Evolutionary conservation across 2,888 invertebrate genomes (phyloP).

Genomic region (Gymnoscelis rufifasciata): DNA sequence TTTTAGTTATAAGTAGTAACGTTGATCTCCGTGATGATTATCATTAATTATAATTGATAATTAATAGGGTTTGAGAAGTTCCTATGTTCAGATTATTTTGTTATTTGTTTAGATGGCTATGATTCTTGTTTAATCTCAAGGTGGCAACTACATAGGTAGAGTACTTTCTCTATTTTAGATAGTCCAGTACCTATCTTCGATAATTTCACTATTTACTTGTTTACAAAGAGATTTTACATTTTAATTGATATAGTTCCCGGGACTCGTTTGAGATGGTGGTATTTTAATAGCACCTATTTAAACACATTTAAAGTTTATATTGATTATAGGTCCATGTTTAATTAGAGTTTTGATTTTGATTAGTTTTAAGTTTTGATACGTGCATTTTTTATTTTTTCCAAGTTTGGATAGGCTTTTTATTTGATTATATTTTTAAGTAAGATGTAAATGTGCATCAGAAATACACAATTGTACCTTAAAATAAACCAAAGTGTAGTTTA

Average conservation of each 20-base stretch:
- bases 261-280: no score
- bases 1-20: no score
- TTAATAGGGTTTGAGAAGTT: neutral
- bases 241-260: no score
- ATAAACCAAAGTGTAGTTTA: neutral
- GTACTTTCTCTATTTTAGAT: no score
- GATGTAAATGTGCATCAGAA: no score
- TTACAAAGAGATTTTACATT: neutral
- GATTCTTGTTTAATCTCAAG: neutral
- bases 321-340: neutral
- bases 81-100: neutral
- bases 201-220: neutral
- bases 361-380: neutral
- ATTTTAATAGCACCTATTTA: neutral
- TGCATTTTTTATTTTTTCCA: neutral
- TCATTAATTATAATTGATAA: slow-evolving; percentile 10
- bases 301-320: neutral
- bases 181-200: neutral
- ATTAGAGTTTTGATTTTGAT: neutral
- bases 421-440: neutral
- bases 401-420: neutral
- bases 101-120: neutral
- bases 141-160: neutral
- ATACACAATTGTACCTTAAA: neutral
- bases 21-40: no score